These are phyloP conservation scores for Zeuzera pyrina DNA, from an alignment of 2,888 invertebrate species.

Conservation along the genomic window DNA sequence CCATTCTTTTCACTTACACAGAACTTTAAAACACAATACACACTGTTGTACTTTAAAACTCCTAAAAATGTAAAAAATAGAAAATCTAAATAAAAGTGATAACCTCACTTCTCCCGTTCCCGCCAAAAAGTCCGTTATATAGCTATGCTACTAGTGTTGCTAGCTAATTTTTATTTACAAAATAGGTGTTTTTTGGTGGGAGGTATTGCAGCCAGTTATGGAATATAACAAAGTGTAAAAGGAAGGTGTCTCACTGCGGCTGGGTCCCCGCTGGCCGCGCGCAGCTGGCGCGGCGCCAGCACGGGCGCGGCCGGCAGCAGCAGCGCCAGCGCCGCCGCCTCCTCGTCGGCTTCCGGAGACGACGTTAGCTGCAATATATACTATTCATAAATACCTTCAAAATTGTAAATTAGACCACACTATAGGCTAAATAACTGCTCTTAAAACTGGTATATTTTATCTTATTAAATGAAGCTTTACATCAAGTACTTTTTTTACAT, in stretches of 20 bases:
- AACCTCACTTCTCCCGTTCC: too few species aligned
- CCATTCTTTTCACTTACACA: too few species aligned
- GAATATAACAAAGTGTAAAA: too few species aligned
- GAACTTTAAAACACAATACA: too few species aligned
- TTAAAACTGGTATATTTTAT: background rate
- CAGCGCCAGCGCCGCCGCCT: constrained; percentile 78
- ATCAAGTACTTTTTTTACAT: background rate
- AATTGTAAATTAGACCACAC: background rate
- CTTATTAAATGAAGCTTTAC: background rate
- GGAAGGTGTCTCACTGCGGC: constrained; percentile 27
- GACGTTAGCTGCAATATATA: constrained; percentile 28
- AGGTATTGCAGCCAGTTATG: too few species aligned
- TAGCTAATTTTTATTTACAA: too few species aligned
- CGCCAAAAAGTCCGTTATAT: too few species aligned
- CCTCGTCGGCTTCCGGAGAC: constrained; percentile 23
- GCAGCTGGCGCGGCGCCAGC: constrained; percentile 37
- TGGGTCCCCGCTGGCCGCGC: constrained; percentile 25
- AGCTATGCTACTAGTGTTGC: too few species aligned
- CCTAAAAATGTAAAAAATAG: too few species aligned
- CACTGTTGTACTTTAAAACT: too few species aligned
- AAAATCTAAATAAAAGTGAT: too few species aligned
- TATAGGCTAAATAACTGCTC: background rate
- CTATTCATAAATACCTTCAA: background rate
- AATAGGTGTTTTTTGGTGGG: too few species aligned
- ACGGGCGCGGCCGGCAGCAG: constrained; percentile 87